A percentile compares a stretch with the other conserved stretches of the same genome.
These are phyloP conservation scores for Trypoxylus dichotomus DNA, from an alignment of 1,140 invertebrate species.

Conservation along the genomic window DNA sequence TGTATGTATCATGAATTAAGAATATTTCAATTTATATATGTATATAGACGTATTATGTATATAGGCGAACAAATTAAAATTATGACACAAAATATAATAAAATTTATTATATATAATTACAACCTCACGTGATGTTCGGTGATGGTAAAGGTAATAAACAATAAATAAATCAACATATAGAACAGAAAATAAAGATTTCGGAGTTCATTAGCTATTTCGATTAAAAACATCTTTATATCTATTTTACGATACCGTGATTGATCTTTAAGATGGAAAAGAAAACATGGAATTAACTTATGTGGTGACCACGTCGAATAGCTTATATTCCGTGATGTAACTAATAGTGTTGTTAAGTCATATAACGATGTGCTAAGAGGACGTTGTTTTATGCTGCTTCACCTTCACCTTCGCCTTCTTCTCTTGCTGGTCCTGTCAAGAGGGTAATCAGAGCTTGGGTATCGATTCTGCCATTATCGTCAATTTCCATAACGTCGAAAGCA, in stretches of 20 bases:
- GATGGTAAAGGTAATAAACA: not conserved
- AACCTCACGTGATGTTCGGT: conserved; percentile 6
- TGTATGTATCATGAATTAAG: too few relatives aligned
- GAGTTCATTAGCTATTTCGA: not conserved
- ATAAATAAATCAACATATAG: not conserved
- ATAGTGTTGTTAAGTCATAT: not conserved
- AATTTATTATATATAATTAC: conserved; percentile 23
- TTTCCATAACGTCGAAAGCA: conserved; percentile 93
- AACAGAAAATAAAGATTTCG: not conserved
- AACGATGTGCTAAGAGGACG: not conserved
- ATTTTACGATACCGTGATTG: not conserved
- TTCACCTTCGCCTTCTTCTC: conserved; percentile 66
- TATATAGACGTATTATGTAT: too few relatives aligned
- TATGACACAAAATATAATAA: conserved; percentile 9
- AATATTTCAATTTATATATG: too few relatives aligned
- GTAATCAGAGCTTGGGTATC: conserved; percentile 86
- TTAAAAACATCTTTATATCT: conserved; percentile 6
- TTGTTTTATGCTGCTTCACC: conserved; percentile 62
- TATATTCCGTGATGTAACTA: not conserved
- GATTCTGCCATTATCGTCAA: conserved; percentile 90
- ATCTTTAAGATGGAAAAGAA: not conserved
- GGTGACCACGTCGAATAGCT: not conserved
- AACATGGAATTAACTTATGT: conserved; percentile 7
- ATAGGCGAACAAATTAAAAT: not conserved
- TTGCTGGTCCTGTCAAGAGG: conserved; percentile 81